phyloP scores from a whole-genome alignment of 2,797 vertebrate genomes.

The Halcyon leucocephala region DNA sequence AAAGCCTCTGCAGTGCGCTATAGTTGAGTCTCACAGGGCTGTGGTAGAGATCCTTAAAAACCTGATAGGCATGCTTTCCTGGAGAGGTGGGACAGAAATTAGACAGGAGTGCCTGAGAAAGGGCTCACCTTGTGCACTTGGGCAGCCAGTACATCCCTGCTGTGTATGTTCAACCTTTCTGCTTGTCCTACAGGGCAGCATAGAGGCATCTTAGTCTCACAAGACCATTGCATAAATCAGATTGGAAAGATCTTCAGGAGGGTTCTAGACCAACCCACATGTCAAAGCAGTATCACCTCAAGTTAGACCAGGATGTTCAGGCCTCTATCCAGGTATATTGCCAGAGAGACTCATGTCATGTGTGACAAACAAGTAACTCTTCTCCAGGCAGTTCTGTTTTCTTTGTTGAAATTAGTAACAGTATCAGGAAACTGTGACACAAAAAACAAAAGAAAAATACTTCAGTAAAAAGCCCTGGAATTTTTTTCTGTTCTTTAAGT shows the following conservation, averaged over 20 bases:
- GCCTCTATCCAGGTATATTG: background rate
- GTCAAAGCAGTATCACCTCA: background rate
- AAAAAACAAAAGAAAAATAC: background rate
- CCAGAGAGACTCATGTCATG: background rate
- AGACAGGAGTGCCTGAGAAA: background rate
- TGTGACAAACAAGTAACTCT: background rate
- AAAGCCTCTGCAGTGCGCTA: background rate
- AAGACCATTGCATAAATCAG: fast-evolving
- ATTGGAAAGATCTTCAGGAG: background rate
- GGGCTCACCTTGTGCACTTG: background rate
- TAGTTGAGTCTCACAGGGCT: background rate
- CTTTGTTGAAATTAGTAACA: background rate
- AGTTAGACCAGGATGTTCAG: background rate
- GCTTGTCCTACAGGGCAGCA: background rate
- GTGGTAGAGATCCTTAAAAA: background rate
- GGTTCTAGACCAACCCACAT: background rate
- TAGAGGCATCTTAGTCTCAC: background rate
- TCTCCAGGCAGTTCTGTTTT: background rate
- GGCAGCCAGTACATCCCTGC: background rate
- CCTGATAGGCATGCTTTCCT: background rate
- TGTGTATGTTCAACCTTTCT: background rate
- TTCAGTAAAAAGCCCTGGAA: background rate
- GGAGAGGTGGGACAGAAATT: background rate
- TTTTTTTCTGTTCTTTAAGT: background rate
- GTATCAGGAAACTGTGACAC: background rate